These are phyloP conservation scores for Muntiacus muntjak DNA, from an alignment of 2,113 vertebrate genomes.

Conservation along the genomic window DNA sequence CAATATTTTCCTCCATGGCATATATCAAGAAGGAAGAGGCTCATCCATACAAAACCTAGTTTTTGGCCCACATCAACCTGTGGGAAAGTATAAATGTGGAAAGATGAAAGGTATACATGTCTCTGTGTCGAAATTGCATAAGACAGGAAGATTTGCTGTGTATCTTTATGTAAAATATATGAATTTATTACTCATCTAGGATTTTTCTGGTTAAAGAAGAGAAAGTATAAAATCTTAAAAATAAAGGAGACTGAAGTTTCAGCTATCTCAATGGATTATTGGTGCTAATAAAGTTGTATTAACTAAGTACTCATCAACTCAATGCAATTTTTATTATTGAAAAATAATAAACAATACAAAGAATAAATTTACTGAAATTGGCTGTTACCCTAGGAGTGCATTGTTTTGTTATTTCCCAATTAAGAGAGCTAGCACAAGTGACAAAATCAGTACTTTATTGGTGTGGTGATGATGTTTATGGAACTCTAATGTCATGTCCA, in stretches of 20 bases:
- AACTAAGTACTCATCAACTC: neutral
- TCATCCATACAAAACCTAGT: neutral
- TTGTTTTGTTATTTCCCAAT: neutral
- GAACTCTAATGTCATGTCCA: neutral
- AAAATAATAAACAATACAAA: neutral
- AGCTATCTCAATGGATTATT: neutral
- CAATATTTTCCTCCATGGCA: neutral
- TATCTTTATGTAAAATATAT: neutral
- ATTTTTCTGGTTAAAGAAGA: neutral
- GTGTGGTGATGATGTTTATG: neutral
- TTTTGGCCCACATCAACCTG: neutral
- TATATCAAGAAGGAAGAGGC: neutral
- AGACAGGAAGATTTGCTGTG: neutral
- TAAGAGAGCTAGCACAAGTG: neutral
- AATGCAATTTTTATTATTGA: neutral
- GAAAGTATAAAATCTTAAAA: neutral
- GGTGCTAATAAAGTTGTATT: neutral
- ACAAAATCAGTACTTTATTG: neutral
- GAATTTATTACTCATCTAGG: neutral
- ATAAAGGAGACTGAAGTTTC: neutral
- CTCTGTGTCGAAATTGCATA: neutral
- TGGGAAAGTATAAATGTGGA: neutral
- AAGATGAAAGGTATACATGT: neutral
- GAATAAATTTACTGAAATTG: neutral
- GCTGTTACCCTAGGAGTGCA: neutral